phyloP scores from a whole-genome alignment of 2,113 vertebrate genomes.

The Gasterosteus nipponicus region DNA sequence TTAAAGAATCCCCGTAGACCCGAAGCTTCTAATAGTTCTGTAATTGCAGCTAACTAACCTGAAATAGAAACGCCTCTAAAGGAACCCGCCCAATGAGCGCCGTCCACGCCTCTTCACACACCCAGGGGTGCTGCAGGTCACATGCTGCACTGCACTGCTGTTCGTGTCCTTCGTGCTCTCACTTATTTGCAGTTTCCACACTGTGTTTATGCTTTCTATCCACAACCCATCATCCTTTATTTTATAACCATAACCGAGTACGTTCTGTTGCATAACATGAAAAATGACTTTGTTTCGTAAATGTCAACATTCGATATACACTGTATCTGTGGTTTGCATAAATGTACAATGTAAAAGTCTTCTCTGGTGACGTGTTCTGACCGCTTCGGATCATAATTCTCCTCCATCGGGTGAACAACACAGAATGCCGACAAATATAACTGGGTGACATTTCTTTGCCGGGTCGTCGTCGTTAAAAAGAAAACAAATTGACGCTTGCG shows the following conservation, averaged over 20 bases:
- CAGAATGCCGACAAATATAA: too few relatives aligned
- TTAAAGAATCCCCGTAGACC: neutral
- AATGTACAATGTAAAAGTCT: neutral
- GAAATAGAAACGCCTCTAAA: neutral
- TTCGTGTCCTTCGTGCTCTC: neutral
- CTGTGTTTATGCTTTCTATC: neutral
- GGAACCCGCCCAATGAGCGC: neutral
- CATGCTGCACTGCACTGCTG: neutral
- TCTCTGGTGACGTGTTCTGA: neutral
- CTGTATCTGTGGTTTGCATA: neutral
- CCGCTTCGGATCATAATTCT: neutral
- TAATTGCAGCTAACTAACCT: neutral
- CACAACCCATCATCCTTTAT: neutral
- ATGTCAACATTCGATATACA: neutral
- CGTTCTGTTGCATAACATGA: neutral
- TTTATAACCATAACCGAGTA: neutral
- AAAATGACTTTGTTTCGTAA: neutral
- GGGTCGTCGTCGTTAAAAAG: neutral
- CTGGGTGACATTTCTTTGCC: neutral
- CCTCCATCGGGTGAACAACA: neutral
- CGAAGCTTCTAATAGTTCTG: neutral
- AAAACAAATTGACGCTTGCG: neutral
- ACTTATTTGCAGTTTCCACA: neutral
- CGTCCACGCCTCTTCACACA: neutral
- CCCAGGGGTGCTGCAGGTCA: neutral